phyloP scores from a whole-genome alignment of 1,140 invertebrate genomes.

The Nymphalis io region DNA sequence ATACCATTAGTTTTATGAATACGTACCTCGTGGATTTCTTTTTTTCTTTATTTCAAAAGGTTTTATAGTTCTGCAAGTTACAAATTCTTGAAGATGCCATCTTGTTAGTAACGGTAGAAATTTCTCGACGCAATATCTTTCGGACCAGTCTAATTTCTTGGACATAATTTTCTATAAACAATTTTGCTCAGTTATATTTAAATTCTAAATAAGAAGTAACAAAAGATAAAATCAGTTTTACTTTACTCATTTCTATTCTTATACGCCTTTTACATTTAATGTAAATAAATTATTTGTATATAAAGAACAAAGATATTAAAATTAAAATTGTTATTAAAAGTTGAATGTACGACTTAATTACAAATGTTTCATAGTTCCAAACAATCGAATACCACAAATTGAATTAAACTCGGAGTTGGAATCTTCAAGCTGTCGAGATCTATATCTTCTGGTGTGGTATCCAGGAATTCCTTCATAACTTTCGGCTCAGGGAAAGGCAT shows the following conservation, averaged over 20 bases:
- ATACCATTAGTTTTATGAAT: no score
- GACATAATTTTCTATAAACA: slow-evolving; percentile 84
- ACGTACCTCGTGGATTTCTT: slow-evolving; percentile 81
- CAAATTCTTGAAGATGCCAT: slow-evolving; percentile 65
- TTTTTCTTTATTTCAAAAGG: slow-evolving; percentile 68
- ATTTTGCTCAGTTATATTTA: not conserved
- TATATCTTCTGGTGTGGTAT: slow-evolving; percentile 66
- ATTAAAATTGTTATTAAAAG: slow-evolving; percentile 19
- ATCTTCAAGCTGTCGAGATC: slow-evolving; percentile 82
- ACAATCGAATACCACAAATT: slow-evolving; percentile 84
- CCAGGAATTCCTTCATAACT: slow-evolving; percentile 88
- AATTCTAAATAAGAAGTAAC: not conserved
- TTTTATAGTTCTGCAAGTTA: slow-evolving; percentile 55
- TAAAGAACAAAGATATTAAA: slow-evolving; percentile 8
- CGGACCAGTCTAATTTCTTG: slow-evolving; percentile 86
- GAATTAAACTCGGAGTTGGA: slow-evolving; percentile 83
- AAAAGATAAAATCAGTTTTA: not conserved
- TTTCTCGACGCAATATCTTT: slow-evolving; percentile 88
- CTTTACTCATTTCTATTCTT: not conserved
- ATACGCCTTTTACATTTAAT: not conserved
- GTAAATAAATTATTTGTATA: not conserved
- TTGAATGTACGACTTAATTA: slow-evolving; percentile 26
- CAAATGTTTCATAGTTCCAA: slow-evolving; percentile 27
- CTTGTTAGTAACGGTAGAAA: slow-evolving; percentile 88
- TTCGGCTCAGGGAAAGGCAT: slow-evolving; percentile 86